Evolutionary conservation across 2,888 invertebrate genomes (phyloP).

Genomic region (Eretmocerus hayati): DNA sequence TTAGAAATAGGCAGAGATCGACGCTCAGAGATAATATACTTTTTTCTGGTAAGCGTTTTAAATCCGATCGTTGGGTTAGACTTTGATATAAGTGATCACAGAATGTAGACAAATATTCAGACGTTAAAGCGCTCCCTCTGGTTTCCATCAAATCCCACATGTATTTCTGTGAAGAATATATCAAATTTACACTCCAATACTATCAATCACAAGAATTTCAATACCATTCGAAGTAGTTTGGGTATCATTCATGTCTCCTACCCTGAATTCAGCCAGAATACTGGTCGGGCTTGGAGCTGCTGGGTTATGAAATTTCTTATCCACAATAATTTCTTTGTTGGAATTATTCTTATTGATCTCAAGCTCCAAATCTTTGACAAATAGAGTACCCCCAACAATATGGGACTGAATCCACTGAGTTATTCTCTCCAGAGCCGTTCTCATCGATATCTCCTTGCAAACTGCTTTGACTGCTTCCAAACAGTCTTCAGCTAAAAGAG

Average conservation of each 20-base stretch:
- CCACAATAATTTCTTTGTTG: constrained; percentile 8
- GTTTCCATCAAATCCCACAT: constrained; percentile 27
- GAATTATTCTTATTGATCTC: constrained; percentile 31
- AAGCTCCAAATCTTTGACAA: constrained; percentile 35
- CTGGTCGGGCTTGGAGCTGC: constrained; percentile 31
- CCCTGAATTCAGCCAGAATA: constrained; percentile 33
- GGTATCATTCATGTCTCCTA: constrained; percentile 22
- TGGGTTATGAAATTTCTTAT: constrained; percentile 27
- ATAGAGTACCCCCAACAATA: constrained; percentile 31
- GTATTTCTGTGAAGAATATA: not conserved
- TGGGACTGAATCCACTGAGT: constrained; percentile 54
- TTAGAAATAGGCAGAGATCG: constrained; percentile 39
- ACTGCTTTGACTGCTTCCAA: constrained; percentile 48
- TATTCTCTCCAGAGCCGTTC: constrained; percentile 50
- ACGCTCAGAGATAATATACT: constrained; percentile 34
- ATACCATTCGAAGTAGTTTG: not conserved
- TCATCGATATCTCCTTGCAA: constrained; percentile 50
- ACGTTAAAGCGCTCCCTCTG: constrained; percentile 27
- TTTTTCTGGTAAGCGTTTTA: constrained; percentile 29
- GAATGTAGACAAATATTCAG: constrained; percentile 24
- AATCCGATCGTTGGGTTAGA: constrained; percentile 34
- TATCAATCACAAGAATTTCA: not conserved
- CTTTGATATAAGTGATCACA: constrained; percentile 30
- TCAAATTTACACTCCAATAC: constrained; percentile 20
- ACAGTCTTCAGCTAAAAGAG: constrained; percentile 52